These are phyloP conservation scores for Pampusana beccarii DNA, from an alignment of 2,113 vertebrate genomes.

Conservation along the genomic window DNA sequence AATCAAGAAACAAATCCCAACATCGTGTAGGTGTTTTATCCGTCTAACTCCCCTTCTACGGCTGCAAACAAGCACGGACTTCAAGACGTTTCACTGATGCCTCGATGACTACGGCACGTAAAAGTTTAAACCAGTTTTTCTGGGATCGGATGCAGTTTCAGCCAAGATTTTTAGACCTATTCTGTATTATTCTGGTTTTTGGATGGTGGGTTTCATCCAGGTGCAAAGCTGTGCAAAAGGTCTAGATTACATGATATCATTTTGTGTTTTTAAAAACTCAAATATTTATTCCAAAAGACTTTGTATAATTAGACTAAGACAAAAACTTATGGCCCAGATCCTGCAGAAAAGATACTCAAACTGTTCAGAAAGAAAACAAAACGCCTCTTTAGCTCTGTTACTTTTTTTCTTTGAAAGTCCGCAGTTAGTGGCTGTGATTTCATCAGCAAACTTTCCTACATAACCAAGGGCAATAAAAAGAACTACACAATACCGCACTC, in stretches of 20 bases:
- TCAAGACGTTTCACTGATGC: not conserved
- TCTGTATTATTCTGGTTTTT: not conserved
- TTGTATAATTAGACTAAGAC: not conserved
- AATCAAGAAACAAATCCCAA: not conserved
- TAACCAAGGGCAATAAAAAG: not conserved
- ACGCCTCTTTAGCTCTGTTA: not conserved
- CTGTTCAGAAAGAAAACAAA: not conserved
- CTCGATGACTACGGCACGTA: not conserved
- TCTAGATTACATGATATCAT: not conserved
- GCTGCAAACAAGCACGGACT: too few species aligned
- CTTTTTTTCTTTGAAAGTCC: not conserved
- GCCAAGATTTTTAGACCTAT: not conserved
- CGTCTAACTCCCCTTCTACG: accelerated
- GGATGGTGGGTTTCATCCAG: not conserved
- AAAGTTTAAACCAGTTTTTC: not conserved
- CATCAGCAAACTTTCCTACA: not conserved
- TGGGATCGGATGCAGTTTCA: not conserved
- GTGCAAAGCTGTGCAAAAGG: not conserved
- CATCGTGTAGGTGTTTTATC: not conserved
- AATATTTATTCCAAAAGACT: not conserved
- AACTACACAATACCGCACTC: not conserved
- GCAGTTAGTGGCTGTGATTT: not conserved
- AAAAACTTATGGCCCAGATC: not conserved
- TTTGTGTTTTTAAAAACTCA: not conserved
- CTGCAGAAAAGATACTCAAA: not conserved